Conservation (phyloP, 2,113 vertebrate genomes). For the Etia nguti region DNA sequence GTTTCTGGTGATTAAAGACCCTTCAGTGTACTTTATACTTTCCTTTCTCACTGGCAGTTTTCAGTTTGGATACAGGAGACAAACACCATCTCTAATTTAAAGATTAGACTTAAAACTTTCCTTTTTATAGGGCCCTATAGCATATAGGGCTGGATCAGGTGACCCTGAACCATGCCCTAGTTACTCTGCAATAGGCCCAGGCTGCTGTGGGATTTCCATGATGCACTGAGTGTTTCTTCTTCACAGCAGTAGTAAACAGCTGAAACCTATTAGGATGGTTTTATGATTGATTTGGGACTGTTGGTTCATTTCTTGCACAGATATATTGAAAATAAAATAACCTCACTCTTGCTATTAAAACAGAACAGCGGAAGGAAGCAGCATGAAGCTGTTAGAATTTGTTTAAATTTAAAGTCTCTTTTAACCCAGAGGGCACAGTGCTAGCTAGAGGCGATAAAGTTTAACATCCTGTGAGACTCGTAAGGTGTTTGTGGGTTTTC, state of each 20-base stretch:
- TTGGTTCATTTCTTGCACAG: background rate
- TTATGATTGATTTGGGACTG: background rate
- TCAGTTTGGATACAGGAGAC: background rate
- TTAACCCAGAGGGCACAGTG: background rate
- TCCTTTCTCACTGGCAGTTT: background rate
- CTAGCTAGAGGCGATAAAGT: background rate
- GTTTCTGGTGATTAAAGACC: background rate
- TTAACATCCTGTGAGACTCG: background rate
- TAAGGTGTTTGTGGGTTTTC: background rate
- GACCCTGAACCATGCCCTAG: background rate
- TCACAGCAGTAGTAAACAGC: background rate
- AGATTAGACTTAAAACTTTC: background rate
- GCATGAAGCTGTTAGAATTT: background rate
- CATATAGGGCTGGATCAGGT: background rate
- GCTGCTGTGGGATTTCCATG: background rate
- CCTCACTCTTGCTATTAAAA: background rate
- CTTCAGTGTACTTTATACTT: background rate
- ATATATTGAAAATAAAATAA: background rate
- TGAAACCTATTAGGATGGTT: background rate
- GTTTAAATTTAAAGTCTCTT: background rate
- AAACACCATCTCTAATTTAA: background rate
- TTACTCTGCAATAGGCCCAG: background rate
- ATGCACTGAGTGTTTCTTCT: background rate
- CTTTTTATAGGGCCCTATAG: background rate
- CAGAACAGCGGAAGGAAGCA: background rate